These are phyloP conservation scores for Salvelinus sp. DNA, from an alignment of 2,113 vertebrate genomes.

Conservation along the genomic window DNA sequence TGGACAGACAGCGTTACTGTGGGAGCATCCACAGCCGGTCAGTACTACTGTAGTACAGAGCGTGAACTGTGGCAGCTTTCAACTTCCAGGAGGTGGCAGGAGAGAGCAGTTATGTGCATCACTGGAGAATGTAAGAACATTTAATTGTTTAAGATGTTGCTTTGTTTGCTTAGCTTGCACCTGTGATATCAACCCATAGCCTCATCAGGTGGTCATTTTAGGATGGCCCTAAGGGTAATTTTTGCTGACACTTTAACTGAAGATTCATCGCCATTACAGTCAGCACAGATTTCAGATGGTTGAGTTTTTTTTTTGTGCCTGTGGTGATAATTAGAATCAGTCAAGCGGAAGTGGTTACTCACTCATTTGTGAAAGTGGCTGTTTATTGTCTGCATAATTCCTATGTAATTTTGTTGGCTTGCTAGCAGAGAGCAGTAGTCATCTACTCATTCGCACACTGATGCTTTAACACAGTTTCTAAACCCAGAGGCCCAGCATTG, in stretches of 20 bases:
- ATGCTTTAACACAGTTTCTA: background rate
- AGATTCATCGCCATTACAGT: too few relatives aligned
- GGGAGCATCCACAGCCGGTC: background rate
- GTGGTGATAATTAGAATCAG: constrained; percentile 21
- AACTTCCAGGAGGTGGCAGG: background rate
- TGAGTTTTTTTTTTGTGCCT: background rate
- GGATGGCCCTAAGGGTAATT: too few relatives aligned
- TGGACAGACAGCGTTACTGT: background rate
- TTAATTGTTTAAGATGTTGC: too few relatives aligned
- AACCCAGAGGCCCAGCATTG: too few relatives aligned
- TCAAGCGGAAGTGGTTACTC: constrained; percentile 22
- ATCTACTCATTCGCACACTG: background rate
- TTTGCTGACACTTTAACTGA: too few relatives aligned
- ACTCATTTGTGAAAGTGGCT: constrained; percentile 41
- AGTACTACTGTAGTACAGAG: too few relatives aligned
- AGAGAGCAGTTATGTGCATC: background rate
- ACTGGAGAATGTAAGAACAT: background rate
- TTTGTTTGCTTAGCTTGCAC: too few relatives aligned
- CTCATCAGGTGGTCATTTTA: too few relatives aligned
- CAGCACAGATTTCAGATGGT: too few relatives aligned
- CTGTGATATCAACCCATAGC: too few relatives aligned
- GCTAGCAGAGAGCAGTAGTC: constrained; percentile 69
- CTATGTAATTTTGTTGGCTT: constrained; percentile 32
- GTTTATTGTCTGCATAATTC: constrained; percentile 20
- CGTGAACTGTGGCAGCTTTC: background rate